A percentile compares a stretch with the other conserved stretches of the same genome.
These are phyloP conservation scores for Meriones psammophilus DNA, from an alignment of 2,797 vertebrate species.

Conservation along the genomic window DNA sequence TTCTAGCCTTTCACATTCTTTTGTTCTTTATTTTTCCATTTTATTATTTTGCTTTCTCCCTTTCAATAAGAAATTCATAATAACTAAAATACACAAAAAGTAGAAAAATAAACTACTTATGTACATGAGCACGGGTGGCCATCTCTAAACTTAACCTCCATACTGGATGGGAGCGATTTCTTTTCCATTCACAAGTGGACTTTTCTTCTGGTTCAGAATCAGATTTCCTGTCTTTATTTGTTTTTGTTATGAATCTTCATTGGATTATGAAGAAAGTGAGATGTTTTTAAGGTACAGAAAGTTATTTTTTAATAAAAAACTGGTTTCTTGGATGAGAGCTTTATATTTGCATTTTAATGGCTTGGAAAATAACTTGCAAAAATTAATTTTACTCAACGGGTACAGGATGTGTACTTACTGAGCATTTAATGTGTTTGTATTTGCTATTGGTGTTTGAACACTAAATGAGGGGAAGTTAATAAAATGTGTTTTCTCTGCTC, in stretches of 20 bases:
- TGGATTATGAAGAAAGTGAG: neutral
- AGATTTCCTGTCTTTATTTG: neutral
- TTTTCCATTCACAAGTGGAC: neutral
- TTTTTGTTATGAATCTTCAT: neutral
- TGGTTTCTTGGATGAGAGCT: neutral
- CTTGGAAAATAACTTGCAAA: neutral
- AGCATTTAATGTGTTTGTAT: neutral
- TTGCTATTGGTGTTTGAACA: neutral
- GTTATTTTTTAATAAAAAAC: neutral
- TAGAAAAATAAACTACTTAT: neutral
- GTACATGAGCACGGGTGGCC: accelerated
- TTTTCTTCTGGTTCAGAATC: neutral
- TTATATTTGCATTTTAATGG: neutral
- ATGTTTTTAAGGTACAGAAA: neutral
- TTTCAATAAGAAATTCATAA: neutral
- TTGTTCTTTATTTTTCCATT: neutral
- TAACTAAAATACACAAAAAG: neutral
- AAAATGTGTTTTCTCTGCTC: neutral
- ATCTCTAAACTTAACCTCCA: neutral
- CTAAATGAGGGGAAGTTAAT: neutral
- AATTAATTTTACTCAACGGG: neutral
- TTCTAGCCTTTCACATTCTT: constrained; percentile 21
- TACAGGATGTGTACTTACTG: neutral
- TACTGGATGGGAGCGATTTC: neutral
- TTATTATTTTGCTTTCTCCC: neutral